Conservation (phyloP, 1,140 invertebrate genomes). For the Drosophila malerkotliana region DNA sequence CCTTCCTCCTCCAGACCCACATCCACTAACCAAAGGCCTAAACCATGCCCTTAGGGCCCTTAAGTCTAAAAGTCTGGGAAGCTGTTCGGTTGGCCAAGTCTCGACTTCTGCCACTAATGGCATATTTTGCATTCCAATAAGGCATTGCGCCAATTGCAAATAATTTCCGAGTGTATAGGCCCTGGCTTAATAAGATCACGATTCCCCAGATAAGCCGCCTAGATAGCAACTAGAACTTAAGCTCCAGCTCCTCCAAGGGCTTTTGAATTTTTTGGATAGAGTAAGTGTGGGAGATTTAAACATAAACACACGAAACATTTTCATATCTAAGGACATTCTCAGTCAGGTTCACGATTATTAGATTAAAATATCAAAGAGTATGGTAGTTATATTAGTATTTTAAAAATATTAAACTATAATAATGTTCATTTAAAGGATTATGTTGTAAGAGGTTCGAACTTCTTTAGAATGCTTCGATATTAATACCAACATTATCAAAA, state of each 20-base stretch:
- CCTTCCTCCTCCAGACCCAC: neutral
- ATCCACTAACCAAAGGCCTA: neutral
- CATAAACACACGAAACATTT: conserved; percentile 1
- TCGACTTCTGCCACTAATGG: conserved; percentile 71
- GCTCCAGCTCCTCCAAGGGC: conserved; percentile 7
- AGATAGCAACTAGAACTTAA: conserved; percentile 50
- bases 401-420: too few relatives aligned
- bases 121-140: conserved; percentile 79
- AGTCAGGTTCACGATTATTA: conserved; percentile 18
- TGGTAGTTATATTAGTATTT: neutral
- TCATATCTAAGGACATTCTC: conserved; percentile 27
- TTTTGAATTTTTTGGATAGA: conserved; percentile 23
- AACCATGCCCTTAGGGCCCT: conserved; percentile 46
- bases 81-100: conserved; percentile 32
- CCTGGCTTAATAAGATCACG: conserved; percentile 72
- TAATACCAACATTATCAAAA: too few relatives aligned
- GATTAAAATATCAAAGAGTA: conserved; percentile 8
- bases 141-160: conserved; percentile 78
- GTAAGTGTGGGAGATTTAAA: conserved; percentile 36
- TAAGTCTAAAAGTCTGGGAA: conserved; percentile 37
- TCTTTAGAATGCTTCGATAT: too few relatives aligned
- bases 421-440: too few relatives aligned
- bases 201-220: conserved; percentile 58
- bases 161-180: conserved; percentile 70
- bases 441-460: too few relatives aligned